A percentile compares a stretch with the other conserved stretches of the same genome.
phyloP scores from a whole-genome alignment of 1,140 invertebrate species.

The Musca domestica region DNA sequence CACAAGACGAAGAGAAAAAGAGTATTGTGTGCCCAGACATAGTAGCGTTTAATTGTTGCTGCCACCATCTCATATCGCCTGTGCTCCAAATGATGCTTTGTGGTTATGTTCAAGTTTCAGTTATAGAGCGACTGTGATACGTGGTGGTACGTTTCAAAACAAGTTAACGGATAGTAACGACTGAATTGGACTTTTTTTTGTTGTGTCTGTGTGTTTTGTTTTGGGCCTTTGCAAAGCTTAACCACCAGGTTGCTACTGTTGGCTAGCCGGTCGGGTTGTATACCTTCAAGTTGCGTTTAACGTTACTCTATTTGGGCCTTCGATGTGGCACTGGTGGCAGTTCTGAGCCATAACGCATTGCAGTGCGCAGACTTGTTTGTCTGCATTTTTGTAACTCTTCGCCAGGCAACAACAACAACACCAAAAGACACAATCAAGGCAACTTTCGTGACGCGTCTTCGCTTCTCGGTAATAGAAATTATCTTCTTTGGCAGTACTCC shows the following conservation, averaged over 20 bases:
- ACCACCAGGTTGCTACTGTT: too few relatives aligned
- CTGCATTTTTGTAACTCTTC: conserved; percentile 15
- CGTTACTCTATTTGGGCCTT: too few relatives aligned
- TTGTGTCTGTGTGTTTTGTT: neutral
- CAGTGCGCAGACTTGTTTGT: conserved; percentile 18
- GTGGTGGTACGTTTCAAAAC: too few relatives aligned
- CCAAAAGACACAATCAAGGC: neutral
- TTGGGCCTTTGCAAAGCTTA: neutral
- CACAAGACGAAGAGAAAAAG: neutral
- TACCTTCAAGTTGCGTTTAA: too few relatives aligned
- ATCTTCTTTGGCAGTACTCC: neutral
- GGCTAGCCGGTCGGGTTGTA: too few relatives aligned
- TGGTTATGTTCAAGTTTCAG: conserved; percentile 6
- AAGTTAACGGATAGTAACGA: too few relatives aligned
- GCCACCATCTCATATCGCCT: neutral
- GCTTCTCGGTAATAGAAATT: conserved; percentile 15
- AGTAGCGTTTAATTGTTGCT: neutral
- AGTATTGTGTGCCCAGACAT: neutral
- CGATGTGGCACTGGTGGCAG: too few relatives aligned
- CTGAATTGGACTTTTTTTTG: too few relatives aligned
- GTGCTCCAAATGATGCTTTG: conserved; percentile 13
- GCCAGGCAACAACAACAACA: neutral
- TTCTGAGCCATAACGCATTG: neutral
- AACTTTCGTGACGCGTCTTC: conserved; percentile 21
- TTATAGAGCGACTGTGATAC: conserved; percentile 8